These are phyloP conservation scores for Branchinecta lindahli DNA, from an alignment of 1,140 invertebrate species.

Conservation along the genomic window DNA sequence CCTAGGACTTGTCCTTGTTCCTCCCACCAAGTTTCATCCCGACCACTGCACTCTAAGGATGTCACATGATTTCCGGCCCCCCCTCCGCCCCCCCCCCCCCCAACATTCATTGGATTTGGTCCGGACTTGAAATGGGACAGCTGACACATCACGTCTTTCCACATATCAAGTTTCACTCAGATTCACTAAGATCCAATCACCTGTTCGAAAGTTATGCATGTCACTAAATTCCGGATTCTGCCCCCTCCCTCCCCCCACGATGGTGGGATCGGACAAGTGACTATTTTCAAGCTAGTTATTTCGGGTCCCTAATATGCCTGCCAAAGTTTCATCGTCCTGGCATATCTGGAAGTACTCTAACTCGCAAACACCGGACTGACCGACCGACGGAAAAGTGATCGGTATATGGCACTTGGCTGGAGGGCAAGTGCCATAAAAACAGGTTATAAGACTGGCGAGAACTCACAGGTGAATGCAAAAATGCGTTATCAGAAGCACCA, in stretches of 20 bases:
- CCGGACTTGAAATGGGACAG: not conserved
- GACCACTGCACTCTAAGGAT: not conserved
- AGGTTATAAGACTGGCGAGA: too few species aligned
- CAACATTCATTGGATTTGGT: not conserved
- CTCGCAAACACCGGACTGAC: too few species aligned
- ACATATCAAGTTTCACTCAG: not conserved
- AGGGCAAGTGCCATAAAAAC: too few species aligned
- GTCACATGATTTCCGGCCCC: not conserved
- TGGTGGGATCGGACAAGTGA: not conserved
- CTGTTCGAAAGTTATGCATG: not conserved
- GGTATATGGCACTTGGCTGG: too few species aligned
- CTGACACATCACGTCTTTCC: not conserved
- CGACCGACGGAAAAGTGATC: too few species aligned
- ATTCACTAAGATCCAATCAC: not conserved
- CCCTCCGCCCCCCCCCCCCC: not conserved
- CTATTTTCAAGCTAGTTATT: not conserved
- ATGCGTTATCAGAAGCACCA: too few species aligned
- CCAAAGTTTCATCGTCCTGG: not conserved
- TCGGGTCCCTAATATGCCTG: not conserved
- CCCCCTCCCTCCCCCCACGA: not conserved
- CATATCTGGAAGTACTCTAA: not conserved
- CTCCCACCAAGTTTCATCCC: not conserved
- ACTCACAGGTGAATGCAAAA: too few species aligned
- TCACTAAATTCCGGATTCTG: not conserved
- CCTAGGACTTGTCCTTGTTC: not conserved